These are phyloP conservation scores for Intellagama lesueurii DNA, from an alignment of 2,797 vertebrate genomes.

Conservation along the genomic window DNA sequence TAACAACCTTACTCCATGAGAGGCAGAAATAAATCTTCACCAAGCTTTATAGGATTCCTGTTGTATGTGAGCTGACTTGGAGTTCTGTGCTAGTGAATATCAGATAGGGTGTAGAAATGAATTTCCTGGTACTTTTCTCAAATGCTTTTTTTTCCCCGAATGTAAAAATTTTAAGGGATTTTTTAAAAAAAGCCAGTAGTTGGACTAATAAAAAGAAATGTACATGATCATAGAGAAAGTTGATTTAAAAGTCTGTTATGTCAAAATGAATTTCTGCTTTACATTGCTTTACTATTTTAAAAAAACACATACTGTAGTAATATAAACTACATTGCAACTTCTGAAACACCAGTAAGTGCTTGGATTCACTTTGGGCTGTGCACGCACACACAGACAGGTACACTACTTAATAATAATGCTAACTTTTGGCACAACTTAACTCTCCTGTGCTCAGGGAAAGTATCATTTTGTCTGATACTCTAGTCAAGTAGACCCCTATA, in stretches of 20 bases:
- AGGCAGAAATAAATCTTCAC: conserved; percentile 2
- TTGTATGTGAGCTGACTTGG: conserved; percentile 3
- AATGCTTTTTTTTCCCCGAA: too few relatives aligned
- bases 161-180: neutral
- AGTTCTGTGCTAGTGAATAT: neutral
- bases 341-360: neutral
- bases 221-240: neutral
- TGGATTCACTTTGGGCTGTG: neutral
- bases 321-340: neutral
- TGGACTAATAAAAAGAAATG: neutral
- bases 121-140: conserved; percentile 37
- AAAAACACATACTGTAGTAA: neutral
- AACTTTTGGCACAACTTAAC: neutral
- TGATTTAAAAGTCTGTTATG: neutral
- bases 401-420: neutral
- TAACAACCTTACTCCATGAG: neutral
- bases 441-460: neutral
- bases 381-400: neutral
- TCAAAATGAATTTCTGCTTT: conserved; percentile 30
- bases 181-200: too few relatives aligned
- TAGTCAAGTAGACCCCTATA: neutral
- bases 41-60: neutral
- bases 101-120: neutral
- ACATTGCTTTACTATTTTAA: neutral
- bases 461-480: neutral